Base-by-base conservation (phyloP, 2,888 invertebrate genomes). In the Argyresthia albistria region DNA sequence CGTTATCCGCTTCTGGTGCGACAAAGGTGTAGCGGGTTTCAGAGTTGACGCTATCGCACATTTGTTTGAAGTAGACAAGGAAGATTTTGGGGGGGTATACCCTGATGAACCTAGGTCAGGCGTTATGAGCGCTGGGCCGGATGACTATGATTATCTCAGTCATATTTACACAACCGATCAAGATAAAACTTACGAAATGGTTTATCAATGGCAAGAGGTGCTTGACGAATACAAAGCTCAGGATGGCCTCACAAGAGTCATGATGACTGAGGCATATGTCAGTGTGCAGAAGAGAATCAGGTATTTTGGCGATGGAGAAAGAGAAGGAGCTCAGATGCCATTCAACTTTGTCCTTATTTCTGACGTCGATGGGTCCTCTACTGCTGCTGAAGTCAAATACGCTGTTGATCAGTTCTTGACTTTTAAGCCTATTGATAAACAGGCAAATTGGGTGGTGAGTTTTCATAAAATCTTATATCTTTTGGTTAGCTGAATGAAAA, bases 11-110 rank as follows among this genome's bases (percentile, higher is more conserved):
- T 96, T 92, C 67, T 98, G 97, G 97, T 69, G 97, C 49, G 90
- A 92, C 25, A 91, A 91, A 66, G 97, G 97, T 0, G 92, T 97
- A 0, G 93, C 95, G 66, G 98, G 97, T 0, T 96, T 97, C 66
- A 91, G 97, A 60, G 89, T 97, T 43, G 95, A 95, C 65, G 94
- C 95, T 1, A 89, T 95, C 9, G 76, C 87, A 57, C 91, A 91
- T 75, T 67, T 93, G 43, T 92, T 89, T 57, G 93, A 93, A 75
- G 86, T 82, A 1, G 77, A 87, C 49, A 88, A 87, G 55, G 65
- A 66, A 37, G 53, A 69, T 1, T 80, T 64, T 53, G 86, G 76
- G 36, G 87, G 88, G 0, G 75, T 66, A 51, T 77, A 88, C 43
- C 73, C 73, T 0, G 89, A 93, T 68, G 93, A 92, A 67, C 91